Conservation (phyloP, 2,113 vertebrate genomes). For the Meriones unguiculatus region DNA sequence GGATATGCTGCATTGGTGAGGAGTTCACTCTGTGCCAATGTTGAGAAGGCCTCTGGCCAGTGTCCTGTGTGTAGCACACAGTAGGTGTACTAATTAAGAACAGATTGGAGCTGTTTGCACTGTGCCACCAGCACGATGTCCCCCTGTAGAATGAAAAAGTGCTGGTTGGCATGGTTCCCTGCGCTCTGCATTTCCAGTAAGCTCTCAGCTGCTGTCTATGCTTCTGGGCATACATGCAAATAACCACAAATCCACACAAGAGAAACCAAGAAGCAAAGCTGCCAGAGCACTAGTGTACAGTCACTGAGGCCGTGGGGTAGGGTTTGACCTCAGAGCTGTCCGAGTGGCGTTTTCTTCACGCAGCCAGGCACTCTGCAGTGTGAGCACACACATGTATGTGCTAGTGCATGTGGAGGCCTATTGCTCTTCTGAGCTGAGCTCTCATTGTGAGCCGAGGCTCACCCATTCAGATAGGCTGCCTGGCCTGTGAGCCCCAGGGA, state of each 20-base stretch:
- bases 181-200: not conserved
- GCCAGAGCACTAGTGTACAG: not conserved
- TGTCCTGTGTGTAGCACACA: not conserved
- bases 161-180: not conserved
- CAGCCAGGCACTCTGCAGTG: not conserved
- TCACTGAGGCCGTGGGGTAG: not conserved
- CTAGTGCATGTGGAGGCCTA: not conserved
- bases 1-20: not conserved
- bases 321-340: not conserved
- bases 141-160: not conserved
- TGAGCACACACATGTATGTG: not conserved
- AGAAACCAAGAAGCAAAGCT: not conserved
- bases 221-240: not conserved
- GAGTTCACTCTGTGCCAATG: not conserved
- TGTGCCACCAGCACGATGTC: accelerated
- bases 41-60: not conserved
- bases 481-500: not conserved
- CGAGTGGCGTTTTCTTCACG: not conserved
- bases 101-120: not conserved
- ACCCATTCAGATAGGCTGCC: not conserved
- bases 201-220: not conserved
- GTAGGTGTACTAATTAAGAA: not conserved
- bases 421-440: not conserved
- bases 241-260: not conserved
- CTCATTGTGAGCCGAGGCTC: not conserved